These are phyloP conservation scores for Bombycilla garrulus DNA, from an alignment of 2,113 vertebrate genomes.

Conservation along the genomic window DNA sequence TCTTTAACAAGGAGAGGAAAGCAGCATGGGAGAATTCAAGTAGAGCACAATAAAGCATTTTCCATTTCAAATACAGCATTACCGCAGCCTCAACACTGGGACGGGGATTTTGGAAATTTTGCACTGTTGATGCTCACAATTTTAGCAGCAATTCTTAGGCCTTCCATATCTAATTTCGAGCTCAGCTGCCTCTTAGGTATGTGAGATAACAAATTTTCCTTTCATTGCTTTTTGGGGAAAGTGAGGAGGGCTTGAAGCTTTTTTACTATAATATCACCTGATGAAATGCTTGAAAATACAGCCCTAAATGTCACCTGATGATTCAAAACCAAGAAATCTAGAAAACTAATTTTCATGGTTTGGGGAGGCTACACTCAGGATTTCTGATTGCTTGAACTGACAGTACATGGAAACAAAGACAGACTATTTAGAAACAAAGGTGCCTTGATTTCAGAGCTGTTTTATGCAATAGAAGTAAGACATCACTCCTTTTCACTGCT, in stretches of 20 bases:
- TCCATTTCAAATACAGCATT: background rate
- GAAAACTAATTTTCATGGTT: background rate
- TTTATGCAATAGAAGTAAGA: background rate
- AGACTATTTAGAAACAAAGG: conserved; percentile 32
- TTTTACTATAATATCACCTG: background rate
- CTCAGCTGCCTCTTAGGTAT: background rate
- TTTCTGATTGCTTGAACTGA: conserved; percentile 19
- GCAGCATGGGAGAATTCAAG: conserved; percentile 10
- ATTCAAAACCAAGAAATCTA: background rate
- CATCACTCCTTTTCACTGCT: background rate
- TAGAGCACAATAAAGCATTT: conserved; percentile 39
- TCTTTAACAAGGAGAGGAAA: conserved; percentile 18
- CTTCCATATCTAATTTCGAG: background rate
- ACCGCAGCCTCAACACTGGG: background rate
- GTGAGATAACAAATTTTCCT: background rate
- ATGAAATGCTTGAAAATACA: conserved; percentile 19
- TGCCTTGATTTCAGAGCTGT: background rate
- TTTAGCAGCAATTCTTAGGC: background rate
- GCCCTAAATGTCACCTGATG: background rate
- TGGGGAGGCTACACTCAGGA: background rate
- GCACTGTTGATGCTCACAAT: background rate
- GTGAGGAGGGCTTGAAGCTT: background rate
- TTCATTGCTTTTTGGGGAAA: background rate
- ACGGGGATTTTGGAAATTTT: background rate
- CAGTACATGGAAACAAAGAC: background rate